Evolutionary conservation across 2,888 invertebrate genomes (phyloP).

Genomic region (Chalcosyrphus nemorum): DNA sequence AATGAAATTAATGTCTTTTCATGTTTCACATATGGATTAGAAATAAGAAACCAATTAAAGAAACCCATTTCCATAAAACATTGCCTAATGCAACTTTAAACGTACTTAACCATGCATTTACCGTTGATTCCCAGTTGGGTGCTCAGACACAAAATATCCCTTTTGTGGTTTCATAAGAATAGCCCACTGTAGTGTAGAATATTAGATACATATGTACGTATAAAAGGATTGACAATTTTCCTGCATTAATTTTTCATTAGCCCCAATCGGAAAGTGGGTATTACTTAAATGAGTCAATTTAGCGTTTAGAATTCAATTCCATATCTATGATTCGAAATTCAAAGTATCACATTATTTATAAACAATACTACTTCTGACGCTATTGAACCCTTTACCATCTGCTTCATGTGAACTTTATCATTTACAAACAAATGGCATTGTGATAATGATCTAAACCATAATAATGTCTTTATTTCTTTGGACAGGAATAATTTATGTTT

Average conservation of each 20-base stretch:
- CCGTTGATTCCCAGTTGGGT: neutral
- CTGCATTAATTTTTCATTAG: conserved; percentile 32
- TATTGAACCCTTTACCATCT: neutral
- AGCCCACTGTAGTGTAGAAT: neutral
- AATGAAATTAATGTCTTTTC: neutral
- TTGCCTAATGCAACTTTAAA: neutral
- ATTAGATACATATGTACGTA: neutral
- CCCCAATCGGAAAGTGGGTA: conserved; percentile 11
- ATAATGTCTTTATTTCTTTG: neutral
- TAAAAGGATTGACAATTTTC: conserved; percentile 44
- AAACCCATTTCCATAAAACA: conserved; percentile 1
- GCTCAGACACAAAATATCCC: neutral
- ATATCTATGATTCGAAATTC: neutral
- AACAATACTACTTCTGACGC: neutral
- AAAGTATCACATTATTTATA: conserved; percentile 13
- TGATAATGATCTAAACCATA: neutral
- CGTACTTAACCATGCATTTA: neutral
- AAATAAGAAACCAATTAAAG: neutral
- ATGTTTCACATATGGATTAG: neutral
- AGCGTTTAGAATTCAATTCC: conserved; percentile 7
- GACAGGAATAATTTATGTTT: too few relatives aligned
- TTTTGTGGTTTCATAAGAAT: conserved; percentile 19
- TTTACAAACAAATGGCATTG: neutral
- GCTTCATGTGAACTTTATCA: neutral
- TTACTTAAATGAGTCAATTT: conserved; percentile 63